Conservation (phyloP, 2,888 invertebrate species). For the Copidosoma aretas region DNA sequence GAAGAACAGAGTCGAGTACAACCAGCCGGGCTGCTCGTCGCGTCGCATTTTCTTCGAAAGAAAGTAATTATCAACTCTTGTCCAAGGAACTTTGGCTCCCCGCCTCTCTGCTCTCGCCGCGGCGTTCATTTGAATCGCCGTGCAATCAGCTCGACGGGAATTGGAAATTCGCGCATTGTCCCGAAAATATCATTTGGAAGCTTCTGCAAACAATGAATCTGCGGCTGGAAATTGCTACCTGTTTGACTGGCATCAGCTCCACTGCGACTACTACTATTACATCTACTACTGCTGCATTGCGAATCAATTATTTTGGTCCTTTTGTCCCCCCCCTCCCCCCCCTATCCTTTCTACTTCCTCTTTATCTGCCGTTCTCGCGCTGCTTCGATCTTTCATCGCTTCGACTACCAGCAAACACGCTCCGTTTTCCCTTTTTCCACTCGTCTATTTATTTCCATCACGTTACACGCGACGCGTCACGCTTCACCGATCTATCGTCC, state of each 20-base stretch:
- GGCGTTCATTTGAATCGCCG: slow-evolving; percentile 36
- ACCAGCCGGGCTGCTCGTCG: not conserved
- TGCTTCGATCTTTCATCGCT: no score
- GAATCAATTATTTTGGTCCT: not conserved
- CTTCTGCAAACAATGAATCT: slow-evolving; percentile 44
- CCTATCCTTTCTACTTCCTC: not conserved
- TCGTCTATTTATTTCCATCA: no score
- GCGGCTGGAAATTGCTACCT: slow-evolving; percentile 46
- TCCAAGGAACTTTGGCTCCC: slow-evolving; percentile 41
- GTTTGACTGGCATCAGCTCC: slow-evolving; percentile 43
- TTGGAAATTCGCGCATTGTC: slow-evolving; percentile 48
- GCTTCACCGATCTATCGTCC: no score
- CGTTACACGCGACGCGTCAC: no score
- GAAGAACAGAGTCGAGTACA: slow-evolving; percentile 7
- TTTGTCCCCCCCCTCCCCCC: not conserved
- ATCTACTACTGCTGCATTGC: not conserved
- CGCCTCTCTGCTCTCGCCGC: not conserved
- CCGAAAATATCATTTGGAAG: slow-evolving; percentile 52
- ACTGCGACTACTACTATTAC: no score
- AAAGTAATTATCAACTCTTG: slow-evolving; percentile 52
- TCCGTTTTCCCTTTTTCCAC: no score
- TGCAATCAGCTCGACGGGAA: slow-evolving; percentile 39
- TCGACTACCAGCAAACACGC: no score
- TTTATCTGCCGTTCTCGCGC: no score
- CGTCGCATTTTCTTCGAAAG: slow-evolving; percentile 37